A percentile compares a stretch with the other conserved stretches of the same genome.
These are phyloP conservation scores for Numida meleagris DNA, from an alignment of 2,113 vertebrate species.

Conservation along the genomic window DNA sequence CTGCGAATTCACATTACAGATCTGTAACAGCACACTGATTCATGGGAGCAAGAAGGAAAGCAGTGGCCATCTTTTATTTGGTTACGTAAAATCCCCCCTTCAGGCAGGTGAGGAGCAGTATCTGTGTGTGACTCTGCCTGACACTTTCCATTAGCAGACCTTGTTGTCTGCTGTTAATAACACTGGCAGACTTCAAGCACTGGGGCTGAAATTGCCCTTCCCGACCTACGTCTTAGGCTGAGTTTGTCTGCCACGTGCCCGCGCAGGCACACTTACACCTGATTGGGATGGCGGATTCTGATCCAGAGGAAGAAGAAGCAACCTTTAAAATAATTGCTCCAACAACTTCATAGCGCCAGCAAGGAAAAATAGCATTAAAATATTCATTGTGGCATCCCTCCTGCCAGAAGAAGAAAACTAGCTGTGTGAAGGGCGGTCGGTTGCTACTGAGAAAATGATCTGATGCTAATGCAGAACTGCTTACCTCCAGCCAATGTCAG, in stretches of 20 bases:
- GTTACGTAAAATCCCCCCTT: not conserved
- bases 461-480: not conserved
- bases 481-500: not conserved
- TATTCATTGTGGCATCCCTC: not conserved
- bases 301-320: not conserved
- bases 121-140: not conserved
- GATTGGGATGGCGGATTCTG: not conserved
- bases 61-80: not conserved
- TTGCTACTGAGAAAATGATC: not conserved
- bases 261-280: not conserved
- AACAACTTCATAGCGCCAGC: not conserved
- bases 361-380: not conserved
- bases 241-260: not conserved
- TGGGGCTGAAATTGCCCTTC: not conserved
- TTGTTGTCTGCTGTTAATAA: not conserved
- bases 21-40: not conserved
- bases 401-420: not conserved
- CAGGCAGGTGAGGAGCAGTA: not conserved
- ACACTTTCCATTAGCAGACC: not conserved
- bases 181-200: not conserved
- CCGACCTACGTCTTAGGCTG: not conserved
- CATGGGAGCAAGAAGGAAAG: not conserved
- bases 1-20: not conserved
- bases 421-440: accelerated
- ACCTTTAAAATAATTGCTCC: not conserved